These are phyloP conservation scores for Petaurus breviceps DNA, from an alignment of 2,113 vertebrate genomes.

Conservation along the genomic window DNA sequence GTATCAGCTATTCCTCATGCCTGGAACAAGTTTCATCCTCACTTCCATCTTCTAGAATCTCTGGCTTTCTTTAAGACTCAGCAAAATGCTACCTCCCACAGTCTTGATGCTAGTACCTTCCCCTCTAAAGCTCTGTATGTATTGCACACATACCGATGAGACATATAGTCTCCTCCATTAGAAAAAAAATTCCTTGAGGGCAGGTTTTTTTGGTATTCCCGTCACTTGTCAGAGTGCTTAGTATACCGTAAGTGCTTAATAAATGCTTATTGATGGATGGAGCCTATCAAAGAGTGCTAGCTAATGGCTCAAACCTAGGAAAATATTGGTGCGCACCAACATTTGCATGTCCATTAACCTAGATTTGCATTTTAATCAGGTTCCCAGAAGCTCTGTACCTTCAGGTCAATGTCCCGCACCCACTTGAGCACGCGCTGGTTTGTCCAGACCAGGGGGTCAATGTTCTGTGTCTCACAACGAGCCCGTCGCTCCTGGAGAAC, in stretches of 20 bases:
- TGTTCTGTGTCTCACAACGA: constrained; percentile 89
- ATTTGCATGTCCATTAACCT: not conserved
- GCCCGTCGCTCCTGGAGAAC: constrained; percentile 87
- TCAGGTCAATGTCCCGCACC: constrained; percentile 91
- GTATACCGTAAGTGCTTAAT: not conserved
- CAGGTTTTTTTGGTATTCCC: not conserved
- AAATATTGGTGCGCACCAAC: accelerated
- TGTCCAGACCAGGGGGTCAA: constrained; percentile 90
- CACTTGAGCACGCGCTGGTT: constrained; percentile 91
- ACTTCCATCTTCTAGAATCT: not conserved
- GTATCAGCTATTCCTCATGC: not conserved
- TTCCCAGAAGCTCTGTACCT: constrained; percentile 78
- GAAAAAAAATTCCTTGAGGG: not conserved
- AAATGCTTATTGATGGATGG: not conserved
- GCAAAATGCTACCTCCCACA: not conserved
- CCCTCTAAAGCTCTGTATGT: not conserved
- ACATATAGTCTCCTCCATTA: not conserved
- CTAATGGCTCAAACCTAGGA: not conserved
- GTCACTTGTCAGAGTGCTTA: not conserved
- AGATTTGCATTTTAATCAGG: not conserved
- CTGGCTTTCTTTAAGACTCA: not conserved
- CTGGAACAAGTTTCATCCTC: not conserved
- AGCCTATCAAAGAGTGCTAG: not conserved
- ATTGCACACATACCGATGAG: not conserved
- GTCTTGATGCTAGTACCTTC: not conserved